Evolutionary conservation across 2,888 invertebrate genomes (phyloP), one percentile per base, ranked within the genome.

Genomic region (Dichetophora obliterata): DNA sequence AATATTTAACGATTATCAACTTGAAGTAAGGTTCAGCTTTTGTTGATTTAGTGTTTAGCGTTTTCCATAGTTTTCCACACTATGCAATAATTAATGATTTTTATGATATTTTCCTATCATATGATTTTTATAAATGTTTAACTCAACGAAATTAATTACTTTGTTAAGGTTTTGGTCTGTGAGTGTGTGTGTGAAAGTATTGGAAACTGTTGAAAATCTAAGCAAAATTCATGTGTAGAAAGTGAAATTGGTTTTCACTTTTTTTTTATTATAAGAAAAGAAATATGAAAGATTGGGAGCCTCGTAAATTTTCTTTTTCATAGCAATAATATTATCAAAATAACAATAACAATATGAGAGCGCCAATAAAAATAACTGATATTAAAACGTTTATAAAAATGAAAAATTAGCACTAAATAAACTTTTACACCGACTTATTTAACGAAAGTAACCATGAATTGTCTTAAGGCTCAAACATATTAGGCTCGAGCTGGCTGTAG

Each of bases 21-120:
- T 31, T 27, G 24, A 16, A 34, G 37, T 34, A 5, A 5, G 37
- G 63, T 63, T 31, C 6, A 31, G 63, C 31, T 31, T 31, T 31
- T 5, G 31, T n/a, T n/a, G n/a, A n/a, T n/a, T n/a, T 24, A 11
- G 16, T 61, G 24, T 31, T 63, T 31, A 31, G 22, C n/a, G 63
- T 63, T 63, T n/a, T 34, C 11, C 31, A 6, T 65, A 31, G 31
- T 65, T 37, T 65, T 24, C 48, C 48, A 50, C 43, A 68, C 68
- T 48, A 24, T 68, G 48, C n/a, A 48, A 43, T 61, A 61, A 59
- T 72, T 59, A 72, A 72, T 59, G 72, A 72, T 61, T 43, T 70
- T 52, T 69, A 43, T 43, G 43, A 43, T 11, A 14, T 43, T 43
- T 43, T 43, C 43, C 43, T 14, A 66, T 48, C 8, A 43, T 59